Evolutionary conservation across 2,888 invertebrate genomes (phyloP).

Genomic region (Drosophila quinaria): DNA sequence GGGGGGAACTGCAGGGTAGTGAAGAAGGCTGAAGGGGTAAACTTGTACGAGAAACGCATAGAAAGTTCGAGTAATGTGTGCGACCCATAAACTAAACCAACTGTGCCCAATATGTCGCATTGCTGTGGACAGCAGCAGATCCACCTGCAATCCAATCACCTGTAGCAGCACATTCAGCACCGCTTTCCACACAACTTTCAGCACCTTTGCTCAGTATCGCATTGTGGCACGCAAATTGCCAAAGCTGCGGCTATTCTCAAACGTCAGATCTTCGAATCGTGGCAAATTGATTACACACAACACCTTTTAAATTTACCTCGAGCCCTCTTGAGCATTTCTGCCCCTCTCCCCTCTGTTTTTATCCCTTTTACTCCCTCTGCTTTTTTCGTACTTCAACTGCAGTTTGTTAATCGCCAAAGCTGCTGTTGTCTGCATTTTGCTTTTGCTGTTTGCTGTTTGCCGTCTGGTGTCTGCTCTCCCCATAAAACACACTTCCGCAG

Average conservation of each 20-base stretch:
- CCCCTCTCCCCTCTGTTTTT: too few relatives aligned
- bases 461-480: conserved; percentile 22
- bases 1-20: too few relatives aligned
- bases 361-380: not conserved
- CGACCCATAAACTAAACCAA: conserved; percentile 67
- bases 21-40: not conserved
- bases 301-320: not conserved
- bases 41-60: conserved; percentile 11
- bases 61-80: conserved; percentile 53
- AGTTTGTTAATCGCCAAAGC: conserved; percentile 28
- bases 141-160: not conserved
- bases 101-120: conserved; percentile 48
- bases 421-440: conserved; percentile 21
- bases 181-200: not conserved
- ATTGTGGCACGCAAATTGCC: conserved; percentile 59
- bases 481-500: conserved; percentile 74
- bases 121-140: conserved; percentile 12
- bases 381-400: not conserved
- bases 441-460: conserved; percentile 27
- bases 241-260: conserved; percentile 53
- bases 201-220: conserved; percentile 20
- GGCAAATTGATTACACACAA: conserved; percentile 49
- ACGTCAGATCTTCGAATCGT: conserved; percentile 30
- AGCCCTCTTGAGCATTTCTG: not conserved
- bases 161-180: not conserved